Evolutionary conservation across 2,113 vertebrate species (phyloP), one percentile per base, ranked within the genome.

Genomic region (Apaloderma vittatum): DNA sequence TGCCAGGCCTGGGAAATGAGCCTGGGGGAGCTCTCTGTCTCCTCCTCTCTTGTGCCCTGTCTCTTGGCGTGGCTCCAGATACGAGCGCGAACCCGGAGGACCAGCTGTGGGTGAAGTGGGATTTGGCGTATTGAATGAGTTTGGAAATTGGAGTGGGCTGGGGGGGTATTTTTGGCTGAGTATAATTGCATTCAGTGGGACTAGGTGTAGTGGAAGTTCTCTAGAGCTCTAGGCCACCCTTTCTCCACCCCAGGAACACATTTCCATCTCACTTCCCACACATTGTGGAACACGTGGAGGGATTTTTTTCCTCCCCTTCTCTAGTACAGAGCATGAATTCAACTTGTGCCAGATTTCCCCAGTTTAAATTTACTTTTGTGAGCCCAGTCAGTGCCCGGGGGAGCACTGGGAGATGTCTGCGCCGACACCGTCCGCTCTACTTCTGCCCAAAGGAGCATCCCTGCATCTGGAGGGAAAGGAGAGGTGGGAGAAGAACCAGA

Each of bases 241-340:
- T 74, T 40, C 49, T 40, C 8, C 29, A 8, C 45, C 49, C 45
- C 22, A 49, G 67, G 57, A 80, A 43, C 5, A 8, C 4, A 3
- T 74, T 88, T 85, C 62, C 62, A 45, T 43, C 62, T 63, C 3
- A 0, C 12, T 80, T 73, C 66, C 71, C 48, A 16, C 40, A n/a
- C 12, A 1, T 32, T 37, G 8, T 14, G 20, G 46, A 66, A 55
- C 20, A 7, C 12, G 46, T 26, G 24, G 65, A 52, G 43, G 74
- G 45, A 36, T 58, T 45, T 49, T 15, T 3, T 5, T 14, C 5
- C 3, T 3, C 8, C 8, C 13, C 51, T 6, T 0, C 68, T 18
- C 20, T 1, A 0, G 32, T 59, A 34, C 40, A 16, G 34, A 67
- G 13, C 6, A 8, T 6, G 37, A 70, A 15, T 17, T 19, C 11